Conservation (phyloP, 2,113 vertebrate genomes). For the Istiophorus platypterus region DNA sequence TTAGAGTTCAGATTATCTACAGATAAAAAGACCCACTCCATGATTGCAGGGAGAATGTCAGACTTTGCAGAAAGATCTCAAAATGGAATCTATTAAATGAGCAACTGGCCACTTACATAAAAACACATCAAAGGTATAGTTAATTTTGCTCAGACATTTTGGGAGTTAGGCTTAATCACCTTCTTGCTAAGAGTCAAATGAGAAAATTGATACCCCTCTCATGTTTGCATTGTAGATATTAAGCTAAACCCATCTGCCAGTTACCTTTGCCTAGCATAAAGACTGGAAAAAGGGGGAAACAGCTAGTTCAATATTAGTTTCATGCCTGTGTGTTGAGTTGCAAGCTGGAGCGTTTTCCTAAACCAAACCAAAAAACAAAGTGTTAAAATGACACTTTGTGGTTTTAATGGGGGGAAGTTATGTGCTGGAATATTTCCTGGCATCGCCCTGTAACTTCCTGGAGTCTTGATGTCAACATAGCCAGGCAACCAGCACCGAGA, state of each 20-base stretch:
- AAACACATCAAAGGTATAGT: conserved; percentile 37
- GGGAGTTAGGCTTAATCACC: background rate
- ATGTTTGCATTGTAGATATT: background rate
- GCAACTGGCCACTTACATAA: conserved; percentile 50
- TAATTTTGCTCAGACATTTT: background rate
- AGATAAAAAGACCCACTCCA: conserved; percentile 59
- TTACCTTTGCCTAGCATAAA: background rate
- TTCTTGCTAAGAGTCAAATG: conserved; percentile 1
- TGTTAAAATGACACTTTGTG: no score
- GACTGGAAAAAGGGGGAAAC: background rate
- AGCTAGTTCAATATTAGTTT: background rate
- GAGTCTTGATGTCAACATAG: no score
- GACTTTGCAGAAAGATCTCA: conserved; percentile 48
- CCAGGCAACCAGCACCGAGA: no score
- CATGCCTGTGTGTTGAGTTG: background rate
- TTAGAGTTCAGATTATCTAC: conserved; percentile 71
- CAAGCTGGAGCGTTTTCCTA: background rate
- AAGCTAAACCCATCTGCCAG: background rate
- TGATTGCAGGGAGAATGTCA: conserved; percentile 44
- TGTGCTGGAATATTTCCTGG: no score
- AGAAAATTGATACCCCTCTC: background rate
- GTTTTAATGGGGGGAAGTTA: no score
- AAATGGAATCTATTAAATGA: conserved; percentile 65
- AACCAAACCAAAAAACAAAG: no score
- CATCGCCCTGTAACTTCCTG: no score